Evolutionary conservation across 2,113 vertebrate species (phyloP), one percentile per base, ranked within the genome.

Genomic region (Dipodomys merriami): DNA sequence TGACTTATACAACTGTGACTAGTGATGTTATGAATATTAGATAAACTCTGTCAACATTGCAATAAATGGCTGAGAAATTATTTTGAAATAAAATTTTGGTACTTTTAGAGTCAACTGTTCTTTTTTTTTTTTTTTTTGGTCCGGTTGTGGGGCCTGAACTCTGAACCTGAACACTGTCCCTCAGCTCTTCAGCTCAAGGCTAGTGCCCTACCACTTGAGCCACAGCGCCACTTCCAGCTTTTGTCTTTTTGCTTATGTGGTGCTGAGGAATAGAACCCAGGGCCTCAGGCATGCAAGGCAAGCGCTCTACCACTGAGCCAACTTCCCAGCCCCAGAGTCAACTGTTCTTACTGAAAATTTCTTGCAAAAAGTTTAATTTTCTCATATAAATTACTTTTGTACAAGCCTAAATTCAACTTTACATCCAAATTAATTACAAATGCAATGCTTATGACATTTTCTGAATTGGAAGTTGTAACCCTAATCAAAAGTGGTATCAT

Each of bases 51-150:
- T 62, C 53, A 46, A 65, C n/a, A 81, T 2, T 35, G 13, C 10
- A 5, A 65, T 49, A 67, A 65, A 33, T 29, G 35, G 49, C 29
- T 77, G 5, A 82, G 60, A 72, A 44, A 30, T 49, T 72, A 78
- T 33, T 92, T 87, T 23, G 12, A 88, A 84, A 79, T 11, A n/a
- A 73, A 72, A 88, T 35, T 73, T 88, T 78, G 77, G 18, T 67
- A 53, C 1, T 74, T 29, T 27, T 33, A 84, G 20, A 88, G 15
- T 9, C 65, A 81, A 69, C 16, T 13, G 6, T 71, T 64, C 12
- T 44, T 84, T n/a, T n/a, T n/a, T 73, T 35, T 95, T 30, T 8
- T 49, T 49, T 49, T 49, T 49, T 49, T 49, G 46, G n/a, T n/a
- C 46, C 46, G 10, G 46, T 49, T 10, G 6, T 49, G 46, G 46